Evolutionary conservation across 2,113 vertebrate genomes (phyloP).

Genomic region (Cebidichthys violaceus): DNA sequence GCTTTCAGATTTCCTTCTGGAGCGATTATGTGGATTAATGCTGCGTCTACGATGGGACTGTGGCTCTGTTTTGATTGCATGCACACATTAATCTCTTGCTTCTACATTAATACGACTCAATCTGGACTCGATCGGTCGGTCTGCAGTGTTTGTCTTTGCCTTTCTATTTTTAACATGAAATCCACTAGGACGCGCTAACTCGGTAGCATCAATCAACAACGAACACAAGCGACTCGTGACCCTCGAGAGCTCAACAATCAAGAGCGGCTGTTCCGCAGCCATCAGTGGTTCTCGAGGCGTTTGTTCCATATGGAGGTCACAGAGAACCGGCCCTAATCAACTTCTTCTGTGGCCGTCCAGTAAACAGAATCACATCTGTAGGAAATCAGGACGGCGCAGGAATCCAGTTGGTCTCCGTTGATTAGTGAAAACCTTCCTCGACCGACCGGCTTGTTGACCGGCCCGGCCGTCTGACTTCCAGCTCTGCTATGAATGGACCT

Average conservation of each 20-base stretch:
- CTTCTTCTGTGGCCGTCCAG: slow-evolving; percentile 37
- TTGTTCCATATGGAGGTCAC: slow-evolving; percentile 39
- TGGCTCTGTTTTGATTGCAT: slow-evolving; percentile 39
- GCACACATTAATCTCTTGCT: slow-evolving; percentile 4
- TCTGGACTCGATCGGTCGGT: not conserved
- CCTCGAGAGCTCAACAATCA: slow-evolving; percentile 23
- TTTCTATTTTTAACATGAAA: not conserved
- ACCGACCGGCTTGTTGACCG: slow-evolving; percentile 29
- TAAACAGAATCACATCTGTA: slow-evolving; percentile 72
- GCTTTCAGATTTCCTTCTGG: slow-evolving; percentile 38
- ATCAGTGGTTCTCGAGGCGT: slow-evolving; percentile 7
- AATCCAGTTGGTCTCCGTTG: slow-evolving; percentile 37
- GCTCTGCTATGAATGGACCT: not conserved
- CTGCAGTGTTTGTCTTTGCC: not conserved
- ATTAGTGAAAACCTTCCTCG: slow-evolving; percentile 37
- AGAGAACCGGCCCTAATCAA: slow-evolving; percentile 44
- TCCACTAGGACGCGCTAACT: not conserved
- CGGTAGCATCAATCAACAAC: slow-evolving; percentile 5
- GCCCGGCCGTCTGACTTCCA: not conserved
- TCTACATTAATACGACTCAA: not conserved
- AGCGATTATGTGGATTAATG: slow-evolving; percentile 38
- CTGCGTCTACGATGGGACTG: slow-evolving; percentile 14
- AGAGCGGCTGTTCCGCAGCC: not conserved
- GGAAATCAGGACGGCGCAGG: slow-evolving; percentile 51
- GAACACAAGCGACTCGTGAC: slow-evolving; percentile 25